Conservation (phyloP, 2,113 vertebrate species). For the Spilogale gracilis region DNA sequence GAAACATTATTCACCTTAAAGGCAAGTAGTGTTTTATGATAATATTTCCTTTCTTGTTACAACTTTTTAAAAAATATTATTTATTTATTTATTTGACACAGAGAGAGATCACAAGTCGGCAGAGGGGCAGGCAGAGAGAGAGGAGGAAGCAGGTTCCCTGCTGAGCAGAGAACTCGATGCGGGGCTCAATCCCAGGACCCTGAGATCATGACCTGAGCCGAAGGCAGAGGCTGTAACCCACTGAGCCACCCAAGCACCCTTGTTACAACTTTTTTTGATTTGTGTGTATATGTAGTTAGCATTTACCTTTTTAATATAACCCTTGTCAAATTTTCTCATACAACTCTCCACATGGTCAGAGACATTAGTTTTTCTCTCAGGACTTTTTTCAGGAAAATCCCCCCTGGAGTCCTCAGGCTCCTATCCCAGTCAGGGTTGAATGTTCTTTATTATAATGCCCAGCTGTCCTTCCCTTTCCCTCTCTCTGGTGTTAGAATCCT, state of each 20-base stretch:
- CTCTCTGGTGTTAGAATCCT: neutral
- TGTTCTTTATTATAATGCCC: neutral
- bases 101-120: too few relatives aligned
- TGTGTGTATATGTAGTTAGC: neutral
- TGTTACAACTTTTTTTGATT: neutral
- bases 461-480: neutral
- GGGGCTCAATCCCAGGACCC: too few relatives aligned
- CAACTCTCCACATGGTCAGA: neutral
- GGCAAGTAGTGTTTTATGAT: neutral
- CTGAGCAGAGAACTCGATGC: too few relatives aligned
- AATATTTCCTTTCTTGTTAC: conserved; percentile 45
- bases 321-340: neutral
- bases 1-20: conserved; percentile 25
- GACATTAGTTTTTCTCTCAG: neutral
- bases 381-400: neutral
- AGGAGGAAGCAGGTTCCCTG: too few relatives aligned
- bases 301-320: neutral
- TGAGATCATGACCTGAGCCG: too few relatives aligned
- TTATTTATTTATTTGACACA: too few relatives aligned
- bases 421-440: neutral
- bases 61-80: neutral
- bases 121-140: too few relatives aligned
- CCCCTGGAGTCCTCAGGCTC: too few relatives aligned
- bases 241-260: neutral
- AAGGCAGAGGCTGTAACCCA: too few relatives aligned